phyloP scores from a whole-genome alignment of 2,797 vertebrate species.

The Forpus xanthops region DNA sequence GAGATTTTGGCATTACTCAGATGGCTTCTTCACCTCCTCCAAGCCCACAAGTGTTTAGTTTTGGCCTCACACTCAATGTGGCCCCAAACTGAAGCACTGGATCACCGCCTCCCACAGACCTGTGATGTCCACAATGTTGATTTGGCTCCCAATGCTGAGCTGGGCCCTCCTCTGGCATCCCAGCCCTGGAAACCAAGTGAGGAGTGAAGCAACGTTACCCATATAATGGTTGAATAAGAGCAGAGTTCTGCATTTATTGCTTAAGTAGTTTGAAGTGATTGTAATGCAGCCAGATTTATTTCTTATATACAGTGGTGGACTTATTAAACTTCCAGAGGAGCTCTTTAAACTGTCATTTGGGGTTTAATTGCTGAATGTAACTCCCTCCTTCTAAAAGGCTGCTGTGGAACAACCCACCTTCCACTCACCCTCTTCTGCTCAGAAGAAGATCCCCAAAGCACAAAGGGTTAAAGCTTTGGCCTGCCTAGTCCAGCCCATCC shows the following conservation, averaged over 20 bases:
- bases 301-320: not conserved
- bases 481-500: not conserved
- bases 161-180: not conserved
- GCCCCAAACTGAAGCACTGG: not conserved
- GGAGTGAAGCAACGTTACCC: not conserved
- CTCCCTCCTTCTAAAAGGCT: not conserved
- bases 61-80: not conserved
- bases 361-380: not conserved
- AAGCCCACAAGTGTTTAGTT: not conserved
- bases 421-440: not conserved
- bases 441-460: not conserved
- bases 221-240: not conserved
- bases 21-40: not conserved
- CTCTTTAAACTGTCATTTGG: not conserved
- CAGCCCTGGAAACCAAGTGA: not conserved
- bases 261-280: not conserved
- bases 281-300: conserved; percentile 21
- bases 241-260: not conserved
- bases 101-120: not conserved
- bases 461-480: not conserved
- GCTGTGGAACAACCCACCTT: not conserved
- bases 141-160: not conserved
- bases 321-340: not conserved
- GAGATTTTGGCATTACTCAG: not conserved
- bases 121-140: not conserved